Evolutionary conservation across 2,113 vertebrate genomes (phyloP).

Genomic region (Sinocyclocheilus anshuiensis): DNA sequence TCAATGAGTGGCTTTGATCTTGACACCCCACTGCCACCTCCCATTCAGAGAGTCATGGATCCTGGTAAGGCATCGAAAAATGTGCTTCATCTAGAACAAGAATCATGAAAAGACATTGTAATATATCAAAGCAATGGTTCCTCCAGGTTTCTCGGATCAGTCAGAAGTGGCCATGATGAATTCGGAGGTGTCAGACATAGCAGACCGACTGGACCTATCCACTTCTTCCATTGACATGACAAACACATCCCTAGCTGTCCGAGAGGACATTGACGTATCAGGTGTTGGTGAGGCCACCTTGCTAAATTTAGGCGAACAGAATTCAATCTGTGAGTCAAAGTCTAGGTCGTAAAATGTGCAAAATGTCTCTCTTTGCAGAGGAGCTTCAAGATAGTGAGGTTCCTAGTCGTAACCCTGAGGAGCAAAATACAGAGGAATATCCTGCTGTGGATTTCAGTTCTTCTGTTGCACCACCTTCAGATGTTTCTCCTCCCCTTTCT

Average conservation of each 20-base stretch:
- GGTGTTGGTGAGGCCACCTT: constrained; percentile 79
- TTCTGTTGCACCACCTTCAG: neutral
- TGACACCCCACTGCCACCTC: constrained; percentile 79
- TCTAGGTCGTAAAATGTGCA: neutral
- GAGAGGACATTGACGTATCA: constrained; percentile 69
- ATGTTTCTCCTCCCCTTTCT: neutral
- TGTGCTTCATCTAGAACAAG: neutral
- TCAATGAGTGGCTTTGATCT: constrained; percentile 54
- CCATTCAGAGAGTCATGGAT: constrained; percentile 87
- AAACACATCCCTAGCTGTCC: constrained; percentile 61
- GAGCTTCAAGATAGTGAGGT: constrained; percentile 64
- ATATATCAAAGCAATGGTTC: neutral
- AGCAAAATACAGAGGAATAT: constrained; percentile 46
- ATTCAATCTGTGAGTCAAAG: neutral
- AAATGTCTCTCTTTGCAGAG: constrained; percentile 54
- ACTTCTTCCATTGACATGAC: constrained; percentile 72
- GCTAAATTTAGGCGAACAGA: neutral
- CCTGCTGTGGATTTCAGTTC: constrained; percentile 26
- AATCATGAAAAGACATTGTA: neutral
- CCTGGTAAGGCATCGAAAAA: constrained; percentile 76
- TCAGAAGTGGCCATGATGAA: constrained; percentile 67
- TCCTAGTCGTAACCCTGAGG: constrained; percentile 43
- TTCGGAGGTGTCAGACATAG: constrained; percentile 73
- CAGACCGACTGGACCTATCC: constrained; percentile 72
- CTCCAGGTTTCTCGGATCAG: constrained; percentile 81